phyloP scores from a whole-genome alignment of 2,113 vertebrate species.

The Hassar affinis region DNA sequence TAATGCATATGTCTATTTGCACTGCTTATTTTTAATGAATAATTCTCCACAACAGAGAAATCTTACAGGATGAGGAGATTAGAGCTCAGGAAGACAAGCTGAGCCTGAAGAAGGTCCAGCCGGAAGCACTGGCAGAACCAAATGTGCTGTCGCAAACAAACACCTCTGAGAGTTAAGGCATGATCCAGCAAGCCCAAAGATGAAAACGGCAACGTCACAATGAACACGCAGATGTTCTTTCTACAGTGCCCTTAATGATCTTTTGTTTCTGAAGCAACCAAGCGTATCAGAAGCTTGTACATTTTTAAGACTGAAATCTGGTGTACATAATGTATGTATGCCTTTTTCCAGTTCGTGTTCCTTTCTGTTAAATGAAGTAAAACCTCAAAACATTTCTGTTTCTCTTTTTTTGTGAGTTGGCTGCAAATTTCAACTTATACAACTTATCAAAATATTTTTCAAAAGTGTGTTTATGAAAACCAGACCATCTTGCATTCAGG shows the following conservation, averaged over 20 bases:
- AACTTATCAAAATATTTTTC: not conserved
- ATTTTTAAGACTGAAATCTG: constrained; percentile 36
- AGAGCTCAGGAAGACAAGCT: constrained; percentile 76
- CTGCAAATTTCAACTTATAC: constrained; percentile 12
- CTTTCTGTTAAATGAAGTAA: constrained; percentile 29
- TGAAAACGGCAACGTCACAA: constrained; percentile 50
- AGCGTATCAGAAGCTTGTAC: constrained; percentile 25
- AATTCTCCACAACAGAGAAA: constrained; percentile 75
- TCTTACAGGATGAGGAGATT: constrained; percentile 70
- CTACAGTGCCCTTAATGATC: constrained; percentile 50
- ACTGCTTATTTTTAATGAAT: not conserved
- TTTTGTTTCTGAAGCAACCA: constrained; percentile 33
- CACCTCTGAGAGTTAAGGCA: constrained; percentile 84
- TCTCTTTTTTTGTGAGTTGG: constrained; percentile 5
- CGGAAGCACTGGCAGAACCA: constrained; percentile 82
- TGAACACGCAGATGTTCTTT: constrained; percentile 44
- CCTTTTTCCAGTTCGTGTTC: not conserved
- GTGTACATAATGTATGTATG: constrained; percentile 26
- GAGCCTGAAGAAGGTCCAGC: constrained; percentile 70
- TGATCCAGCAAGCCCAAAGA: constrained; percentile 69
- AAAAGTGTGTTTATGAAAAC: constrained; percentile 18
- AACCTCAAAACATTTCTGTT: constrained; percentile 29
- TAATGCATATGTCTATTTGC: not conserved
- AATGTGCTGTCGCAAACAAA: constrained; percentile 90
- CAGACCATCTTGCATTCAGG: constrained; percentile 56